phyloP scores from a whole-genome alignment of 2,113 vertebrate genomes.

The Peromyscus californicus region DNA sequence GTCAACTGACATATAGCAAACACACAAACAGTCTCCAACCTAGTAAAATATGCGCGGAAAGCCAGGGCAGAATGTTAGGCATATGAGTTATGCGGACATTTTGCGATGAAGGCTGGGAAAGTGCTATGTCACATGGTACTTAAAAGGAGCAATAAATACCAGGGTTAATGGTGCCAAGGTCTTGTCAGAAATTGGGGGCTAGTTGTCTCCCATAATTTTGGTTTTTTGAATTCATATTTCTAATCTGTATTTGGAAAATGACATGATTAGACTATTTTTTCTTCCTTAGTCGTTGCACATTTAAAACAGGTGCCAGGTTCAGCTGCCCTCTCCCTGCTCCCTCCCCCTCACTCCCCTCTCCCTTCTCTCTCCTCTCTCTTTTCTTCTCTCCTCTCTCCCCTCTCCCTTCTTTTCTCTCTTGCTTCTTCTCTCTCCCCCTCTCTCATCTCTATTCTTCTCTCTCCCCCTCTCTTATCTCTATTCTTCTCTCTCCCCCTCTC shows the following conservation, averaged over 20 bases:
- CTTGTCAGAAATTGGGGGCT: constrained; percentile 44
- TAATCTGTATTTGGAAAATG: constrained; percentile 80
- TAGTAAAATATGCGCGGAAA: constrained; percentile 87
- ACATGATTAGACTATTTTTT: constrained; percentile 84
- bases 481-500: too few species aligned
- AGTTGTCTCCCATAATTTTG: constrained; percentile 74
- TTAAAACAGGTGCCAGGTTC: constrained; percentile 82
- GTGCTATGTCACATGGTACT: constrained; percentile 85
- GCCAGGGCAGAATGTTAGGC: constrained; percentile 86
- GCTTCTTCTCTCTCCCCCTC: neutral
- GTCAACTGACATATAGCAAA: constrained; percentile 91
- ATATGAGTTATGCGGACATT: constrained; percentile 88
- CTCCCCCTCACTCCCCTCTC: neutral
- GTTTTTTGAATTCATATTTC: constrained; percentile 82
- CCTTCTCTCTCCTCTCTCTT: neutral
- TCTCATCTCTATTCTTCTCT: neutral
- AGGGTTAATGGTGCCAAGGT: constrained; percentile 82
- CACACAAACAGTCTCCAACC: constrained; percentile 87
- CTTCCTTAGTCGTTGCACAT: constrained; percentile 83
- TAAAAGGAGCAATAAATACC: constrained; percentile 89
- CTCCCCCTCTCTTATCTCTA: neutral
- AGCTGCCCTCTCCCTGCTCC: constrained; percentile 34
- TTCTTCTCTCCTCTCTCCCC: neutral
- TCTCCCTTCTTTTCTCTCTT: constrained; percentile 56
- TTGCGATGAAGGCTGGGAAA: constrained; percentile 83